phyloP scores from a whole-genome alignment of 2,113 vertebrate species.

The Dendrocopos noguchii region DNA sequence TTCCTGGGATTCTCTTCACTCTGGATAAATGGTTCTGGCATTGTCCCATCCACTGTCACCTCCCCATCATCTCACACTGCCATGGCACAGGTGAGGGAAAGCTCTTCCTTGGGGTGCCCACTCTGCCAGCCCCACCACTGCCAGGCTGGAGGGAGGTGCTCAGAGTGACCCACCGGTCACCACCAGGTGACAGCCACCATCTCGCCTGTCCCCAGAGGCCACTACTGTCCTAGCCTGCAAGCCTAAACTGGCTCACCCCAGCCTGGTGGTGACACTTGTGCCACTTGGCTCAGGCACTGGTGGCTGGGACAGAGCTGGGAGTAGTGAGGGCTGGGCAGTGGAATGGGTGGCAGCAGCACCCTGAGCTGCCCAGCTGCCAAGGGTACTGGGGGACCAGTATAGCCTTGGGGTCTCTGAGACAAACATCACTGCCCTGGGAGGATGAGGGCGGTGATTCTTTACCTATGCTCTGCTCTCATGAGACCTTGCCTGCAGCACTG shows the following conservation, averaged over 20 bases:
- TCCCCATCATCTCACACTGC: fast-evolving
- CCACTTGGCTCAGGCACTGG: fast-evolving
- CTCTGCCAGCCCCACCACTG: fast-evolving
- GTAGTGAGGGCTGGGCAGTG: neutral
- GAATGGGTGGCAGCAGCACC: fast-evolving
- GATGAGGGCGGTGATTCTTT: too few species aligned
- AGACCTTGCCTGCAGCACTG: too few species aligned
- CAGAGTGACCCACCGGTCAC: neutral
- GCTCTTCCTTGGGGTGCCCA: fast-evolving
- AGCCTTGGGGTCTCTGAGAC: neutral
- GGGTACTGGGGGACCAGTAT: fast-evolving
- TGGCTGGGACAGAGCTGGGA: fast-evolving
- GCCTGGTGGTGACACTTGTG: fast-evolving
- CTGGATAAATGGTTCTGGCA: too few species aligned
- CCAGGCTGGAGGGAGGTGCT: neutral
- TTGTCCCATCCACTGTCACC: neutral
- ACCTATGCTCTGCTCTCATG: too few species aligned
- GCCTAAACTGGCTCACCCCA: neutral
- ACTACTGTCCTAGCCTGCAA: neutral
- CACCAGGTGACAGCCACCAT: fast-evolving
- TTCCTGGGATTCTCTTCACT: too few species aligned
- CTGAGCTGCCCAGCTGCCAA: neutral
- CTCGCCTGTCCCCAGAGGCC: neutral
- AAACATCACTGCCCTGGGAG: neutral
- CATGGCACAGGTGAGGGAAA: neutral